Conservation (phyloP, 2,888 invertebrate species). For the Spodoptera littoralis region DNA sequence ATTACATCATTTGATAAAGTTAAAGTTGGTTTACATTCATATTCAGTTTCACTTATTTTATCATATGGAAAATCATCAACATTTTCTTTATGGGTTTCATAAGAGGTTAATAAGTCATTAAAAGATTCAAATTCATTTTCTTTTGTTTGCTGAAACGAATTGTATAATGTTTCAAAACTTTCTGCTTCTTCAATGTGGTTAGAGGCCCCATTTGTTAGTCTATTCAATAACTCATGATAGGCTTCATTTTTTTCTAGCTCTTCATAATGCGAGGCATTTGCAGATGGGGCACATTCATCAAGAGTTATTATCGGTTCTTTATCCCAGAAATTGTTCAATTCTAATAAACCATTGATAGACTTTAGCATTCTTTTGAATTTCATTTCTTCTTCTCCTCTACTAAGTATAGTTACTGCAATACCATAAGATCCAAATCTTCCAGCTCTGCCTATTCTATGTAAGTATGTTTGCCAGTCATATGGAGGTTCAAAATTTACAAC, state of each 20-base stretch:
- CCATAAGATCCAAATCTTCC: constrained; percentile 97
- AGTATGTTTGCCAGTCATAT: constrained; percentile 93
- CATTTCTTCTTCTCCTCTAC: constrained; percentile 90
- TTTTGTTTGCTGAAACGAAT: constrained; percentile 60
- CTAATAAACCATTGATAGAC: constrained; percentile 82
- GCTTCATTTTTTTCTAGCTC: constrained; percentile 8
- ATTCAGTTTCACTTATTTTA: neutral
- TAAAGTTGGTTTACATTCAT: neutral
- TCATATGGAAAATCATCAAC: neutral
- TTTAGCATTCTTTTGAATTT: constrained; percentile 89
- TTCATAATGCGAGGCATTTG: constrained; percentile 1
- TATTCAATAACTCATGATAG: constrained; percentile 25
- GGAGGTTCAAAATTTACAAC: constrained; percentile 98
- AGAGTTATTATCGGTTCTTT: constrained; percentile 53
- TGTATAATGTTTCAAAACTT: constrained; percentile 52
- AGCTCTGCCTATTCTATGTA: constrained; percentile 98
- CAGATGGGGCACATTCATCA: constrained; percentile 25
- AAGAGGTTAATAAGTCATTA: constrained; percentile 69
- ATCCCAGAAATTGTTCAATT: constrained; percentile 71
- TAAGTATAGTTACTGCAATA: constrained; percentile 92
- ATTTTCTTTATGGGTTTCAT: constrained; percentile 51
- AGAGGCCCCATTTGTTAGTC: constrained; percentile 35
- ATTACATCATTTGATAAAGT: neutral
- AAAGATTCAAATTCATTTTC: constrained; percentile 65
- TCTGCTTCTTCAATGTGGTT: constrained; percentile 40